phyloP scores from a whole-genome alignment of 2,113 vertebrate genomes.

The Cathartes aura region DNA sequence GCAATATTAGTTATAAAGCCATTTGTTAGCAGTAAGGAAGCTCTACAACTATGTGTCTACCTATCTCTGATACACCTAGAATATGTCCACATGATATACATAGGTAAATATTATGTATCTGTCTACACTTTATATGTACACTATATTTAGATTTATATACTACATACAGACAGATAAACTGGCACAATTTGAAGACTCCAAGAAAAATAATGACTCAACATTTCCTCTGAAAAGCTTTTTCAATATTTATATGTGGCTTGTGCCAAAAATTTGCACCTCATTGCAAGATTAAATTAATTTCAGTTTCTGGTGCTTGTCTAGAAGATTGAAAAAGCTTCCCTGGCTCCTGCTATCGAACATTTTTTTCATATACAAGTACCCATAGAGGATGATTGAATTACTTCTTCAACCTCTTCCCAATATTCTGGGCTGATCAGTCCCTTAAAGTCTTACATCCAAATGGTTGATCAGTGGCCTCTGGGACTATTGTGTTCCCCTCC shows the following conservation, averaged over 20 bases:
- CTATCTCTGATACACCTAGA: not conserved
- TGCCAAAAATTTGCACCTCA: not conserved
- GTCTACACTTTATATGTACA: not conserved
- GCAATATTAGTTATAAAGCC: not conserved
- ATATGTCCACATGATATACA: not conserved
- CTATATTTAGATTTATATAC: not conserved
- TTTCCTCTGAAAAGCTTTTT: not conserved
- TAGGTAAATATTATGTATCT: not conserved
- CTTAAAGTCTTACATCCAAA: not conserved
- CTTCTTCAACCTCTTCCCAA: not conserved
- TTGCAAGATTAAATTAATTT: not conserved
- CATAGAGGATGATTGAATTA: not conserved
- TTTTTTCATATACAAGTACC: not conserved
- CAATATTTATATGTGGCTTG: not conserved
- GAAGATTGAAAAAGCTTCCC: not conserved
- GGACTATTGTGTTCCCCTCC: not conserved
- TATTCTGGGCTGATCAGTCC: not conserved
- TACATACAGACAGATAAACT: not conserved
- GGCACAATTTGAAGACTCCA: not conserved
- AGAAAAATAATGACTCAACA: not conserved
- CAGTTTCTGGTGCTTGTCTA: not conserved
- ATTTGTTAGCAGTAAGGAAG: not conserved
- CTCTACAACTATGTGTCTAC: not conserved
- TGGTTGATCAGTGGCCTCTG: not conserved
- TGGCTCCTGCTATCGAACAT: not conserved